These are phyloP conservation scores for Caenorhabditis remanei DNA, from an alignment of 1,140 invertebrate species.

Conservation along the genomic window DNA sequence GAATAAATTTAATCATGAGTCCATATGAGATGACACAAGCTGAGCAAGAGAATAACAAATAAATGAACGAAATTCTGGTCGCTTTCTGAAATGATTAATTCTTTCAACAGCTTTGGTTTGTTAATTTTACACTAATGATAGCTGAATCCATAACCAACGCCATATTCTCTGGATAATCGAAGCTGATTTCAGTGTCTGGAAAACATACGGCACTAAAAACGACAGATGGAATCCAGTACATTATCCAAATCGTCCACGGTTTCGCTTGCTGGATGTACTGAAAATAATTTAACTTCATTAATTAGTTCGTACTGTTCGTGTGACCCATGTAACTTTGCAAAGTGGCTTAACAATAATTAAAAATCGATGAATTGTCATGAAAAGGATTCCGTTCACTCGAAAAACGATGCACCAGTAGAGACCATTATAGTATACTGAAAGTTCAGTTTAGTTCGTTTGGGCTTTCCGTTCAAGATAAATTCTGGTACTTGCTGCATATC, in stretches of 20 bases:
- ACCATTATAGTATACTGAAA: background rate
- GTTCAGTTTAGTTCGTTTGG: no score
- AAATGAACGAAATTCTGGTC: background rate
- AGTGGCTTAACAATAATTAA: background rate
- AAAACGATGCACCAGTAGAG: background rate
- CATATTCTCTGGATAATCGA: conserved; percentile 4
- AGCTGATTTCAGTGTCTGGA: background rate
- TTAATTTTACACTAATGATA: background rate
- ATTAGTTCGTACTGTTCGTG: no score
- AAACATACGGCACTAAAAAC: background rate
- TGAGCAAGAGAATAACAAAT: background rate
- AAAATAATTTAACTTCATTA: background rate
- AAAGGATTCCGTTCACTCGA: background rate
- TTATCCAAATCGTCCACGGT: background rate
- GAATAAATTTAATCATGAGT: background rate
- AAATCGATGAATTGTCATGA: background rate
- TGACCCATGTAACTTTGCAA: background rate
- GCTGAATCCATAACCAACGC: background rate
- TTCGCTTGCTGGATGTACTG: background rate
- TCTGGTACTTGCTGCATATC: background rate
- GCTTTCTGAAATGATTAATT: background rate
- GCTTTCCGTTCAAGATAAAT: no score
- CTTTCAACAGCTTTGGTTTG: background rate
- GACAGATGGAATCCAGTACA: background rate
- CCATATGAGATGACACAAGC: background rate